Evolutionary conservation across 2,113 vertebrate species (phyloP).

Genomic region (Cephalopterus ornatus): DNA sequence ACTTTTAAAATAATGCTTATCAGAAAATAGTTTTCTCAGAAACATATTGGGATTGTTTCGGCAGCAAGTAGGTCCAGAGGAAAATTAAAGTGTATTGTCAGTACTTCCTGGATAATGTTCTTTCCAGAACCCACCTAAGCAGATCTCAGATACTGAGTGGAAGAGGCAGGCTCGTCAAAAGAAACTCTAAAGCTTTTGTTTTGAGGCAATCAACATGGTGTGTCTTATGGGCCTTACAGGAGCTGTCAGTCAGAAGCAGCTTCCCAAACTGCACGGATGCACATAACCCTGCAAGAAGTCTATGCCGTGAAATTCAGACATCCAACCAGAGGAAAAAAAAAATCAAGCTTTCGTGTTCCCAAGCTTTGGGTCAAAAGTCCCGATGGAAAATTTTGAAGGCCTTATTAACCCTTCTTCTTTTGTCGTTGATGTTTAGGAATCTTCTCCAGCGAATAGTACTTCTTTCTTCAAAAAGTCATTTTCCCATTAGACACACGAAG

Average conservation of each 20-base stretch:
- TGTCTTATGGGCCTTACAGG: neutral
- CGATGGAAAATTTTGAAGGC: neutral
- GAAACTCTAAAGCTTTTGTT: neutral
- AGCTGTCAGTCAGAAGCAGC: neutral
- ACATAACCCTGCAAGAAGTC: neutral
- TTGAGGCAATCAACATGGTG: neutral
- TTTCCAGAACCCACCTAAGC: conserved; percentile 11
- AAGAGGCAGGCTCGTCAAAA: neutral
- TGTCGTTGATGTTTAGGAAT: neutral
- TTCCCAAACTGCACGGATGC: neutral
- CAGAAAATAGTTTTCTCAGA: neutral
- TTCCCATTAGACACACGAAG: neutral
- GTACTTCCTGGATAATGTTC: conserved; percentile 7
- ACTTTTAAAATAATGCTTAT: neutral
- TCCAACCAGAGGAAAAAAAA: neutral
- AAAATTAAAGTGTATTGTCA: conserved; percentile 33
- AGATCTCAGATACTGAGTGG: neutral
- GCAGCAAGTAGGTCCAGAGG: neutral
- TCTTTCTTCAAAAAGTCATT: neutral
- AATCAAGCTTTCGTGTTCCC: neutral
- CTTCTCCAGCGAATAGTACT: neutral
- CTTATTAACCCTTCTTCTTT: neutral
- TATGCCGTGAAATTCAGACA: neutral
- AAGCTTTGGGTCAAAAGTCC: neutral
- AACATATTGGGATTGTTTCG: neutral